phyloP scores from a whole-genome alignment of 2,113 vertebrate species.

The Acrocephalus arundinaceus region DNA sequence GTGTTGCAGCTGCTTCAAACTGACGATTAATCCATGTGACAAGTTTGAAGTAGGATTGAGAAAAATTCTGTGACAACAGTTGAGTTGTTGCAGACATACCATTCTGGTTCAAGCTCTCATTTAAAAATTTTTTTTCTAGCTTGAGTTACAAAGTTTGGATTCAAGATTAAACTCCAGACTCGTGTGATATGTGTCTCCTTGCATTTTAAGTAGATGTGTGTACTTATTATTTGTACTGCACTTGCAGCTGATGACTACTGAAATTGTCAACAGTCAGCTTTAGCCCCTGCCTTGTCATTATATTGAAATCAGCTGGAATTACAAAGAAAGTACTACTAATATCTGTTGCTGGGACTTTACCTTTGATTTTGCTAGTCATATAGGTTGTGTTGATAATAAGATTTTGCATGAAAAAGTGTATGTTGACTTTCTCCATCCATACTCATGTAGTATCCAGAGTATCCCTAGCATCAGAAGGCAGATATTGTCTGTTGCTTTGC shows the following conservation, averaged over 20 bases:
- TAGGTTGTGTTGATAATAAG: not conserved
- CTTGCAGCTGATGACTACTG: not conserved
- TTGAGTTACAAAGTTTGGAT: not conserved
- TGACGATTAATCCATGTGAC: not conserved
- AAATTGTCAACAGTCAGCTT: not conserved
- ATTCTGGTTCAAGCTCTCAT: not conserved
- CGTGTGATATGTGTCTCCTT: not conserved
- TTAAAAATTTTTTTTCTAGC: not conserved
- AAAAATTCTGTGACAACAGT: slow-evolving; percentile 9
- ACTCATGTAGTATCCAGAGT: not conserved
- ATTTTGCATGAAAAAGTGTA: not conserved
- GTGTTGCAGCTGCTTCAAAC: slow-evolving; percentile 44
- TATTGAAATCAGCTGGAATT: not conserved
- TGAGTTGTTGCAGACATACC: not conserved
- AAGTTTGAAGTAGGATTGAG: not conserved
- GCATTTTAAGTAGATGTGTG: not conserved
- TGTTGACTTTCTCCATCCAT: not conserved
- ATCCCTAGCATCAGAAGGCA: not conserved
- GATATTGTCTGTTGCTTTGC: not conserved
- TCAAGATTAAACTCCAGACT: not conserved
- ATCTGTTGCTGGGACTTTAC: not conserved
- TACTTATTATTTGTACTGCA: not conserved
- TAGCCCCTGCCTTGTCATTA: not conserved
- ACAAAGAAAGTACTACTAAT: not conserved
- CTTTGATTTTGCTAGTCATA: not conserved